Percentiles rank a stretch among this genome's conserved stretches.
Conservation (phyloP, 2,888 invertebrate genomes). For the Spicauda simplicius region DNA sequence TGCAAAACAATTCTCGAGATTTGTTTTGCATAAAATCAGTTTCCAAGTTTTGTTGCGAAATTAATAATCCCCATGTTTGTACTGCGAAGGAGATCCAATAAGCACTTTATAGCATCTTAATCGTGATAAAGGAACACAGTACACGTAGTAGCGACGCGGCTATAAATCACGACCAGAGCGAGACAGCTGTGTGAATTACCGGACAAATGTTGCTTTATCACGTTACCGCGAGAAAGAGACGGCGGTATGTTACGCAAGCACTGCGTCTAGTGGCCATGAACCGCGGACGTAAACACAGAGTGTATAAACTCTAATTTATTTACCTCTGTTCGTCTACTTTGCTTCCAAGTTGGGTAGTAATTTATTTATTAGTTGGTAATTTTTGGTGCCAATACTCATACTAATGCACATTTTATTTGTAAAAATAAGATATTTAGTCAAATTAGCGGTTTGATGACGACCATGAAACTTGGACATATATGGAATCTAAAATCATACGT, state of each 20-base stretch:
- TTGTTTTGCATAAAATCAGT: too few relatives aligned
- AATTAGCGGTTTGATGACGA: neutral
- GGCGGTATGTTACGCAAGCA: conserved; percentile 42
- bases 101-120: conserved; percentile 73
- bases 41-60: conserved; percentile 1
- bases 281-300: conserved; percentile 71
- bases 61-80: conserved; percentile 14
- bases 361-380: conserved; percentile 28
- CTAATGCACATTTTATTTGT: neutral
- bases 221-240: conserved; percentile 40
- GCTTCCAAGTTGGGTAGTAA: conserved; percentile 30
- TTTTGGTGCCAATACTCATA: neutral
- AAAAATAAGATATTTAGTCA: neutral
- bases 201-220: conserved; percentile 33
- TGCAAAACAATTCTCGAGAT: too few relatives aligned
- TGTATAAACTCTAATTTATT: conserved; percentile 53
- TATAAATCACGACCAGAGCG: conserved; percentile 69
- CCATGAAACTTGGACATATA: too few relatives aligned
- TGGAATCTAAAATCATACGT: too few relatives aligned
- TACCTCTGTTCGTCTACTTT: conserved; percentile 42
- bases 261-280: conserved; percentile 62
- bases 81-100: conserved; percentile 30
- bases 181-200: conserved; percentile 47
- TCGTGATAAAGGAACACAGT: conserved; percentile 68
- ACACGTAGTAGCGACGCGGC: conserved; percentile 65